Evolutionary conservation across 2,888 invertebrate genomes (phyloP).

Genomic region (Agriotes lineatus): DNA sequence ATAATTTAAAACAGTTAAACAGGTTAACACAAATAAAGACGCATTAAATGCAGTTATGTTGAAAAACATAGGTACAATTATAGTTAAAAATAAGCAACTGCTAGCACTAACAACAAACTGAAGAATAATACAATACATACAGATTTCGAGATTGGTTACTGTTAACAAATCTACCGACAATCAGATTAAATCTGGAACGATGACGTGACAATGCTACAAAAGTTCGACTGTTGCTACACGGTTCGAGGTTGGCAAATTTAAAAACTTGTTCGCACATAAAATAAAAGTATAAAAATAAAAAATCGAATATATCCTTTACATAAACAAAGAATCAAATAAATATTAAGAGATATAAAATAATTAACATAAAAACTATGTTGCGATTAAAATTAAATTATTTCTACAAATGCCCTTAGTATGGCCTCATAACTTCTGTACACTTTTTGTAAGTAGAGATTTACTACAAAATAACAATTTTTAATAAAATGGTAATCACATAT

Average conservation of each 20-base stretch:
- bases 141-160: neutral
- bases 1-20: constrained; percentile 36
- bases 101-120: constrained; percentile 12
- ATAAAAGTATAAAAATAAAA: constrained; percentile 37
- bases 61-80: constrained; percentile 15
- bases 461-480: constrained; percentile 26
- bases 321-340: constrained; percentile 31
- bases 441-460: constrained; percentile 26
- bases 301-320: constrained; percentile 2
- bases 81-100: neutral
- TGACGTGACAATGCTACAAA: constrained; percentile 13
- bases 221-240: neutral
- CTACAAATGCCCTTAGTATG: constrained; percentile 38
- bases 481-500: constrained; percentile 34
- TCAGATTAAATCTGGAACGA: neutral
- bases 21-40: constrained; percentile 30
- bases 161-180: constrained; percentile 6
- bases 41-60: constrained; percentile 36
- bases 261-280: constrained; percentile 2
- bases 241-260: neutral
- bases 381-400: constrained; percentile 21
- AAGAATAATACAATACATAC: constrained; percentile 1
- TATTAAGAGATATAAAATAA: constrained; percentile 31
- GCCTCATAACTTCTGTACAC: constrained; percentile 38
- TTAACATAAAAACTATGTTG: constrained; percentile 28